Conservation (phyloP, 2,113 vertebrate genomes). For the Atlantisia rogersi region DNA sequence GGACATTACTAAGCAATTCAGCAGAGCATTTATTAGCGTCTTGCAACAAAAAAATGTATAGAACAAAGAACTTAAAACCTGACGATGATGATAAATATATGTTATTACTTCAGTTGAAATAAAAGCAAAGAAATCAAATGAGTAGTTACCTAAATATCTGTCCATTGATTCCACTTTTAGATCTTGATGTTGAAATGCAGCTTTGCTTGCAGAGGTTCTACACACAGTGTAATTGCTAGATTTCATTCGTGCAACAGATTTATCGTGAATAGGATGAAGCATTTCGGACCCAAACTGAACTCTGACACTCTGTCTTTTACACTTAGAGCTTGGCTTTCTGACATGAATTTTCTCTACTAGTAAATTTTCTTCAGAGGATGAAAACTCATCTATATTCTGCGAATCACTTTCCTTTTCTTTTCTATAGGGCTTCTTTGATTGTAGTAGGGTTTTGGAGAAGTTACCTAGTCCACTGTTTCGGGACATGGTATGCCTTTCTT, state of each 20-base stretch:
- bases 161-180: constrained; percentile 73
- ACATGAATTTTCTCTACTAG: constrained; percentile 33
- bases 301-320: constrained; percentile 24
- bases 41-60: not conserved
- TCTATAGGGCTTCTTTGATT: not conserved
- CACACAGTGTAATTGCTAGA: not conserved
- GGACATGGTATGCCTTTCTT: not conserved
- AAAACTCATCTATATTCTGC: constrained; percentile 79
- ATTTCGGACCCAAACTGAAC: constrained; percentile 15
- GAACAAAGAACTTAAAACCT: not conserved
- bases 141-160: constrained; percentile 80
- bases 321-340: not conserved
- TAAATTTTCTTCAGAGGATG: constrained; percentile 85
- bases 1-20: not conserved
- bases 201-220: not conserved
- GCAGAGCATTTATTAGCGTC: not conserved
- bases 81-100: not conserved
- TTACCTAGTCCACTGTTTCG: not conserved
- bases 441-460: not conserved
- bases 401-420: constrained; percentile 22
- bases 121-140: not conserved
- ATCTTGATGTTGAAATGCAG: not conserved
- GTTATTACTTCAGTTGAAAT: not conserved
- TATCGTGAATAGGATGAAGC: not conserved
- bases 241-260: not conserved